These are phyloP conservation scores for Grus americana DNA, from an alignment of 2,113 vertebrate genomes.

Conservation along the genomic window DNA sequence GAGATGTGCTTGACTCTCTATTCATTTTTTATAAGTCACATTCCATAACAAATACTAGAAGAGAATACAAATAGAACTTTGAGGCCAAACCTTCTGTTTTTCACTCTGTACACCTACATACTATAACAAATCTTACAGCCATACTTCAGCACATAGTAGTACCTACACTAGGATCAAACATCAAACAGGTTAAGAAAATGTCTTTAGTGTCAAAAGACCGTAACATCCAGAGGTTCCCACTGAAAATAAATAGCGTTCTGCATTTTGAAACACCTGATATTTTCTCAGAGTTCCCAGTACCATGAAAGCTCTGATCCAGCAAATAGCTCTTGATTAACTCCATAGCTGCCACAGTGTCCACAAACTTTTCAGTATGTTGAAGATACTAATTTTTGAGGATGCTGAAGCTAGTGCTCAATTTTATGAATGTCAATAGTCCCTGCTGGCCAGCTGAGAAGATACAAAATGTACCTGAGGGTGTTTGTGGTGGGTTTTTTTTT, in stretches of 20 bases:
- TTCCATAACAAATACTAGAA: background rate
- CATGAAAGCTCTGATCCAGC: background rate
- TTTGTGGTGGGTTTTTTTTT: too few species aligned
- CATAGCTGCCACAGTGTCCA: background rate
- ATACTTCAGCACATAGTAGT: background rate
- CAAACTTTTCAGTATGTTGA: background rate
- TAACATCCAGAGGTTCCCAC: background rate
- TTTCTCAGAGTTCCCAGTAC: background rate
- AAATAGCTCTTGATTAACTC: background rate
- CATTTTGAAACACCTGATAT: background rate
- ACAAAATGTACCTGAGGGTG: background rate
- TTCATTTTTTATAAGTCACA: background rate
- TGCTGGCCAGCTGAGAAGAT: background rate
- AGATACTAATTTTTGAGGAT: background rate
- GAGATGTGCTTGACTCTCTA: background rate
- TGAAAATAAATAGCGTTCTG: background rate
- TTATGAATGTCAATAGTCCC: background rate
- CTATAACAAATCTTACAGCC: background rate
- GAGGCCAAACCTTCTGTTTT: background rate
- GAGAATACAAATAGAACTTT: background rate
- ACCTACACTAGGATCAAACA: background rate
- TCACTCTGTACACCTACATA: background rate
- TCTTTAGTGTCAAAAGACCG: background rate
- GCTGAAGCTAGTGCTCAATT: background rate
- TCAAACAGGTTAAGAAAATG: background rate